A percentile compares a stretch with the other conserved stretches of the same genome.
These are phyloP conservation scores for Drosophila pegasa DNA, from an alignment of 2,888 invertebrate genomes.

Conservation along the genomic window DNA sequence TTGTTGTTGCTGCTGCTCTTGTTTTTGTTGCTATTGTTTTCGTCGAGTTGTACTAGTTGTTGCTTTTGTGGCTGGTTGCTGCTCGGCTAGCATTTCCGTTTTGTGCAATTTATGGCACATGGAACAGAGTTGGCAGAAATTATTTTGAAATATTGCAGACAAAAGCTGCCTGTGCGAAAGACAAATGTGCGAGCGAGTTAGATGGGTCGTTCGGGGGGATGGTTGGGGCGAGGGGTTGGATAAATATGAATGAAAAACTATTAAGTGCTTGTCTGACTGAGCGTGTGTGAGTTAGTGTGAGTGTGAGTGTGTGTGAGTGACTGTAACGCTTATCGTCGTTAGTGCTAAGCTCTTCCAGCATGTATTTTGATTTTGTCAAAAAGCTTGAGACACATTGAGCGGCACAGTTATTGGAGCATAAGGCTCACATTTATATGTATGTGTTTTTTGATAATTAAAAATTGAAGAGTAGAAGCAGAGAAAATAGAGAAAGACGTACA, in stretches of 20 bases:
- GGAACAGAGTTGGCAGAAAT: conserved; percentile 51
- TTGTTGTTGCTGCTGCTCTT: conserved; percentile 12
- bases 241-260: conserved; percentile 68
- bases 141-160: conserved; percentile 74
- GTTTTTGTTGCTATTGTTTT: conserved; percentile 9
- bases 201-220: neutral
- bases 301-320: conserved; percentile 1
- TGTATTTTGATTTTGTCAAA: neutral
- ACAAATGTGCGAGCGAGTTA: conserved; percentile 46
- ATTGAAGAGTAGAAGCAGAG: too few species aligned
- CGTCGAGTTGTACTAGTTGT: conserved; percentile 11
- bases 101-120: conserved; percentile 54
- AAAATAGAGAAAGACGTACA: neutral
- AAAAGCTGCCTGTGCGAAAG: conserved; percentile 54
- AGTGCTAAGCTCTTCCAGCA: neutral
- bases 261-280: conserved; percentile 45
- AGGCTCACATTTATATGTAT: neutral
- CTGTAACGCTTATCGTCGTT: conserved; percentile 14
- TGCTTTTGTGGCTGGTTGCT: conserved; percentile 24
- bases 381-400: neutral
- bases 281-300: conserved; percentile 1
- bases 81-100: conserved; percentile 45
- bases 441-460: neutral
- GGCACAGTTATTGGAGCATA: neutral
- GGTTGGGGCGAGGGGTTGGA: conserved; percentile 9